Conservation (phyloP, 2,113 vertebrate species). For the Aythya baeri region DNA sequence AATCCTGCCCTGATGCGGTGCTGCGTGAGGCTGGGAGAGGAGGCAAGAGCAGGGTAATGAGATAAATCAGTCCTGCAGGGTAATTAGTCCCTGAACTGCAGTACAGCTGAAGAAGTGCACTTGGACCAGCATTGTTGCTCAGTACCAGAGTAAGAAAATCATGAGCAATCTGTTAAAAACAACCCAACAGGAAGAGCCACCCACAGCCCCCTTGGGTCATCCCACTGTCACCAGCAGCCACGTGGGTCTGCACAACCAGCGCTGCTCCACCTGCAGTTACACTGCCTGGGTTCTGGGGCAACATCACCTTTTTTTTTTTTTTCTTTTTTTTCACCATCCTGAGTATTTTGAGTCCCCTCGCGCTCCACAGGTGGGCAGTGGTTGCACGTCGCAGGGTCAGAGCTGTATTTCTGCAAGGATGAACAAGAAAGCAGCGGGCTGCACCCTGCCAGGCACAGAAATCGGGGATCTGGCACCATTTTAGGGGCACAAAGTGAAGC, state of each 20-base stretch:
- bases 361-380: neutral
- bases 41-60: neutral
- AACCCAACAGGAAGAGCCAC: fast-evolving
- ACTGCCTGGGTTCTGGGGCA: no score
- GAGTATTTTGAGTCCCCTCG: fast-evolving
- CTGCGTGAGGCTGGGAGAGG: no score
- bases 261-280: no score
- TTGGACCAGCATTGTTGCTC: neutral
- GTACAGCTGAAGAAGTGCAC: no score
- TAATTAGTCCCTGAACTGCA: neutral
- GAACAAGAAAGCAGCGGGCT: fast-evolving
- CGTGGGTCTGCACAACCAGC: fast-evolving
- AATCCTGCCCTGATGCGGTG: fast-evolving
- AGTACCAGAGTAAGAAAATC: fast-evolving
- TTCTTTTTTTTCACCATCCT: fast-evolving
- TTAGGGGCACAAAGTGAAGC: neutral
- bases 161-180: fast-evolving
- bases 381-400: fast-evolving
- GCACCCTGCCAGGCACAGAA: neutral
- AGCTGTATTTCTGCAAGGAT: neutral
- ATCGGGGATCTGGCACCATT: fast-evolving
- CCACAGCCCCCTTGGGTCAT: neutral
- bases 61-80: fast-evolving
- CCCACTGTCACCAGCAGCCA: fast-evolving
- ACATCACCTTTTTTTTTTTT: fast-evolving